Evolutionary conservation across 2,113 vertebrate species (phyloP).

Genomic region (Spermophilus dauricus): DNA sequence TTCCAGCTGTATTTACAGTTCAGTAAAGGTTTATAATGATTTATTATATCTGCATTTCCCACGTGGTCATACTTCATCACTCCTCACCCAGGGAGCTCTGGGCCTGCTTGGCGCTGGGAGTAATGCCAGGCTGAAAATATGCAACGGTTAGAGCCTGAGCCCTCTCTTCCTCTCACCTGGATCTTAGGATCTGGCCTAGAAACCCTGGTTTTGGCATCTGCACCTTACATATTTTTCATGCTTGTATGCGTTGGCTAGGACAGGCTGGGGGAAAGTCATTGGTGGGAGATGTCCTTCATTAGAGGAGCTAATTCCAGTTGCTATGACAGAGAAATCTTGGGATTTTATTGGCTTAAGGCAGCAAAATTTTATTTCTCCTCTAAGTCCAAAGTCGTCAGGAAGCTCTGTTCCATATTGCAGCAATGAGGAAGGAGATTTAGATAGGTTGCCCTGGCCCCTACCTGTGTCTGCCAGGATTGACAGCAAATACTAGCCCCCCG

Average conservation of each 20-base stretch:
- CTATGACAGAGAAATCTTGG: neutral
- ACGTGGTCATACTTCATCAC: rapidly evolving
- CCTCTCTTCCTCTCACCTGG: neutral
- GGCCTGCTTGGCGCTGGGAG: too few relatives aligned
- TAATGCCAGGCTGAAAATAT: rapidly evolving
- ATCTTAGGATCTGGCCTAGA: neutral
- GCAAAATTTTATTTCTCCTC: neutral
- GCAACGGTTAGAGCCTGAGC: too few relatives aligned
- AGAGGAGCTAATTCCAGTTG: neutral
- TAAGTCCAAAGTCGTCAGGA: neutral
- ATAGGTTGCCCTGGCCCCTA: rapidly evolving
- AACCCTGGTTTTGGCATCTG: neutral
- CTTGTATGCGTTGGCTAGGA: too few relatives aligned
- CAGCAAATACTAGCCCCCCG: too few relatives aligned
- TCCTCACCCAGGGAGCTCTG: neutral
- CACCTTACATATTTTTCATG: neutral
- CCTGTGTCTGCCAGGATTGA: neutral
- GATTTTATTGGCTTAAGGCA: neutral
- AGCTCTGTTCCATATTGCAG: rapidly evolving
- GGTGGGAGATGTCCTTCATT: neutral
- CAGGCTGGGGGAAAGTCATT: neutral
- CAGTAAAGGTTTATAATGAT: neutral
- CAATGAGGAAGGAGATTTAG: rapidly evolving
- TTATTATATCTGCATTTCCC: neutral
- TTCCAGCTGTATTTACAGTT: neutral